phyloP scores from a whole-genome alignment of 2,888 invertebrate species.

The Sesamia inferens region DNA sequence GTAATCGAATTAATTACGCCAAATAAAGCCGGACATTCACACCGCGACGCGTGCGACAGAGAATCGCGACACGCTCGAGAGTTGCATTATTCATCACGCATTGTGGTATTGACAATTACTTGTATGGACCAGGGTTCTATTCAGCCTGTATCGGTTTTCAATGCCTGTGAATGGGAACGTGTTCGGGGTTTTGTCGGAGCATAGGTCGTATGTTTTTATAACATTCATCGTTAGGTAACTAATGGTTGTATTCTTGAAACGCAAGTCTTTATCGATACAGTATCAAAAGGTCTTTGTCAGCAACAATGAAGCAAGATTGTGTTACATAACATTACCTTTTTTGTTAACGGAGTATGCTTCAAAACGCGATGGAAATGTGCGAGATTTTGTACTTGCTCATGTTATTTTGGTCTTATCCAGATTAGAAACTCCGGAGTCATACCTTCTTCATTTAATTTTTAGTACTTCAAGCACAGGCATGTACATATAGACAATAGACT shows the following conservation, averaged over 20 bases:
- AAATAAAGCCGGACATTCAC: constrained; percentile 53
- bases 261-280: constrained; percentile 24
- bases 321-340: constrained; percentile 5
- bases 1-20: constrained; percentile 67
- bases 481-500: too few species aligned
- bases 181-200: constrained; percentile 48
- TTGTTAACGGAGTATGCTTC: constrained; percentile 1
- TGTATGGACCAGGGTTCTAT: constrained; percentile 47
- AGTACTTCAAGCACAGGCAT: not conserved
- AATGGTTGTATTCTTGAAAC: constrained; percentile 44
- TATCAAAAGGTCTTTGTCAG: constrained; percentile 24
- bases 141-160: constrained; percentile 54
- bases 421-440: not conserved
- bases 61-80: constrained; percentile 44
- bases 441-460: not conserved
- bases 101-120: constrained; percentile 63
- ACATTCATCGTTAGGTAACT: constrained; percentile 32
- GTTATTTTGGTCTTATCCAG: not conserved
- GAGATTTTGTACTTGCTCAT: not conserved
- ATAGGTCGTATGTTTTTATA: constrained; percentile 44
- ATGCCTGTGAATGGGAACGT: constrained; percentile 49
- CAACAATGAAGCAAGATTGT: constrained; percentile 2
- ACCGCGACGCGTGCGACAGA: constrained; percentile 45
- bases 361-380: not conserved
- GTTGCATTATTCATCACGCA: constrained; percentile 61